phyloP scores from a whole-genome alignment of 2,113 vertebrate genomes.

The Callopanchax toddi region DNA sequence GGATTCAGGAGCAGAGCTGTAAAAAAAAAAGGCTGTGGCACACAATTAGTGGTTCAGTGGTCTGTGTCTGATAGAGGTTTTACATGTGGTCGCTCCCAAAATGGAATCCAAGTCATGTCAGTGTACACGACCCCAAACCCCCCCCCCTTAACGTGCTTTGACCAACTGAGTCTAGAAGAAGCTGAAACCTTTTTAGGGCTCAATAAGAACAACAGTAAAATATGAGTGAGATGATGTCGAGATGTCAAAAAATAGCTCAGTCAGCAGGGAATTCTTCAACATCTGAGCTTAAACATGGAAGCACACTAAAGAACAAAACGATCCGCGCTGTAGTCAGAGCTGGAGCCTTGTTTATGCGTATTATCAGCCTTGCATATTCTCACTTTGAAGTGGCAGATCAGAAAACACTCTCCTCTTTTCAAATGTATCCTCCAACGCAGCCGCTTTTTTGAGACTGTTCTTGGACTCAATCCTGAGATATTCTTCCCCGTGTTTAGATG shows the following conservation, averaged over 20 bases:
- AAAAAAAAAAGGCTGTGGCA: conserved; percentile 50
- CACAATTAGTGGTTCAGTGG: conserved; percentile 67
- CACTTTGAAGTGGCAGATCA: conserved; percentile 63
- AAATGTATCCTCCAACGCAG: conserved; percentile 66
- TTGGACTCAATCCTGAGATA: conserved; percentile 56
- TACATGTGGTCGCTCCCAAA: conserved; percentile 66
- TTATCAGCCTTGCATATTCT: conserved; percentile 58
- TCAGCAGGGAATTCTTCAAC: not conserved
- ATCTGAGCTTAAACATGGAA: conserved; percentile 4
- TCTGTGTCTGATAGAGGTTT: conserved; percentile 55
- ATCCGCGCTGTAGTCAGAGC: conserved; percentile 16
- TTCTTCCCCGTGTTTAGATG: conserved; percentile 49
- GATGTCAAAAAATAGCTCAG: not conserved
- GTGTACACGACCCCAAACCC: conserved; percentile 2
- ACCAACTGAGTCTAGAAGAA: not conserved
- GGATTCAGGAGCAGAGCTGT: conserved; percentile 53
- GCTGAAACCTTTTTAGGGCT: conserved; percentile 2
- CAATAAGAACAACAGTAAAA: not conserved
- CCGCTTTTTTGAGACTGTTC: conserved; percentile 48
- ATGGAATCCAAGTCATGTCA: conserved; percentile 45
- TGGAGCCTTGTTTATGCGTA: conserved; percentile 28
- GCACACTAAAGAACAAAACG: conserved; percentile 10
- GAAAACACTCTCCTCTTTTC: conserved; percentile 51
- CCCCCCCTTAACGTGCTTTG: not conserved
- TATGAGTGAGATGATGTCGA: not conserved